These are phyloP conservation scores for Cantharis rustica DNA, from an alignment of 2,888 invertebrate genomes.

Conservation along the genomic window DNA sequence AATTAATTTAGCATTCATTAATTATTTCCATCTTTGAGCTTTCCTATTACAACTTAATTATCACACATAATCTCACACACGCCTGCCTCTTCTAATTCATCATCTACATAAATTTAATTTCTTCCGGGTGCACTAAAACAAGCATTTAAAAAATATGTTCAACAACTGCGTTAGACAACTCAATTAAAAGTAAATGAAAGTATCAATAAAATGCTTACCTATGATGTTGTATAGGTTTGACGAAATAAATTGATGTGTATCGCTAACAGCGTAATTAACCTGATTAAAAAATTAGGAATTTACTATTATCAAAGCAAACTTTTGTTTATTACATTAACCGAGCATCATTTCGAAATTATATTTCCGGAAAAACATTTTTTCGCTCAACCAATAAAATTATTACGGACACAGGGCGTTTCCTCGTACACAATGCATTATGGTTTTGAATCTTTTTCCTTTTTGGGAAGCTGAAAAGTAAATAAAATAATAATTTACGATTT, in stretches of 20 bases:
- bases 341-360: neutral
- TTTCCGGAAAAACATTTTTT: neutral
- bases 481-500: neutral
- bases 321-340: neutral
- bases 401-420: neutral
- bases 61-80: neutral
- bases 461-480: neutral
- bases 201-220: neutral
- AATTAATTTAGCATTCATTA: neutral
- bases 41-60: neutral
- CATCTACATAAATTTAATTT: neutral
- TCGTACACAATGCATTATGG: neutral
- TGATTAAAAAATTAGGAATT: neutral
- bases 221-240: neutral
- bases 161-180: neutral
- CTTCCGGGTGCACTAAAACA: neutral
- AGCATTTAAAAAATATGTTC: neutral
- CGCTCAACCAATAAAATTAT: neutral
- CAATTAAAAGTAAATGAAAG: neutral
- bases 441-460: neutral
- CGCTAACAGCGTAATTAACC: neutral
- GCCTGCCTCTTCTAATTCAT: neutral
- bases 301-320: neutral
- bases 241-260: neutral
- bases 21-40: neutral